Evolutionary conservation across 1,140 invertebrate species (phyloP).

Genomic region (Hetaerina americana): DNA sequence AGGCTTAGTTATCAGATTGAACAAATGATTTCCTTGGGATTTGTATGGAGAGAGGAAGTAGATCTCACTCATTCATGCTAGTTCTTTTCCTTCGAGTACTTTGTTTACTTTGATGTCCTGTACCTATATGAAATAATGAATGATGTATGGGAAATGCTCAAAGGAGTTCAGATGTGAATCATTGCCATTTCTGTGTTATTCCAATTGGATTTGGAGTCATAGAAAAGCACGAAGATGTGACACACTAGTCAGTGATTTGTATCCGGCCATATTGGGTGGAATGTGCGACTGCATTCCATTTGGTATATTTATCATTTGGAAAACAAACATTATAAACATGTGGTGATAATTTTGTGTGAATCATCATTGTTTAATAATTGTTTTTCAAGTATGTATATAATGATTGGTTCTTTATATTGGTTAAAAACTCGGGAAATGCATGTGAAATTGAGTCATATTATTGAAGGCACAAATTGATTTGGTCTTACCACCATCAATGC

Average conservation of each 20-base stretch:
- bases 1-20: too few relatives aligned
- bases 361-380: neutral
- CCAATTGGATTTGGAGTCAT: neutral
- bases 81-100: too few relatives aligned
- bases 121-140: too few relatives aligned
- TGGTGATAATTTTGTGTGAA: neutral
- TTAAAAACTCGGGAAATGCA: neutral
- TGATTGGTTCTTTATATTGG: neutral
- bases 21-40: too few relatives aligned
- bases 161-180: too few relatives aligned
- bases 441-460: too few relatives aligned
- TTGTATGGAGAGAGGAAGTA: too few relatives aligned
- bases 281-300: neutral
- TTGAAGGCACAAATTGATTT: neutral
- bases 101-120: too few relatives aligned
- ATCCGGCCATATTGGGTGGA: neutral
- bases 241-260: neutral
- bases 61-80: too few relatives aligned
- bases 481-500: neutral
- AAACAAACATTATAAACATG: neutral
- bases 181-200: too few relatives aligned
- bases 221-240: neutral
- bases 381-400: neutral
- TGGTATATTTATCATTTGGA: neutral
- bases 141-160: too few relatives aligned